A percentile compares a stretch with the other conserved stretches of the same genome.
phyloP scores from a whole-genome alignment of 2,113 vertebrate species.

The Petaurus breviceps region DNA sequence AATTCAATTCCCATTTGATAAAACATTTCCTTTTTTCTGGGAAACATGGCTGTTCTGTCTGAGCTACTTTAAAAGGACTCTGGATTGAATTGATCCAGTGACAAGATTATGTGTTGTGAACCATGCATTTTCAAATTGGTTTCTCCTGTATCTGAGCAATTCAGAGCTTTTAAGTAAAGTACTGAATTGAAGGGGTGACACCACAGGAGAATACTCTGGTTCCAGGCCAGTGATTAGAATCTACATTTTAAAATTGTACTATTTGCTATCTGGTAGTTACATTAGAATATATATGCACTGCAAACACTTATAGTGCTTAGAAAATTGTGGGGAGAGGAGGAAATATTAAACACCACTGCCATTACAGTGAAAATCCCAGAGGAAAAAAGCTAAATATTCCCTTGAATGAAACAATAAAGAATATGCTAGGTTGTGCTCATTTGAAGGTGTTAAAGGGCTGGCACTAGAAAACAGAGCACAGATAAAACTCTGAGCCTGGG shows the following conservation, averaged over 20 bases:
- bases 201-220: constrained; percentile 1
- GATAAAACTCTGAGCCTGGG: not conserved
- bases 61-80: not conserved
- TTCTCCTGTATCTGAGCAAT: not conserved
- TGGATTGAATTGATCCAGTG: not conserved
- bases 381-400: constrained; percentile 1
- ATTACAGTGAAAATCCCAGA: not conserved
- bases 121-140: not conserved
- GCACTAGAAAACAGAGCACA: not conserved
- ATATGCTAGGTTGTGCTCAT: not conserved
- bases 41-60: not conserved
- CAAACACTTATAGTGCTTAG: not conserved
- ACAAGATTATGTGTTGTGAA: not conserved
- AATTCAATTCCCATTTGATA: not conserved
- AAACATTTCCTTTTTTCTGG: constrained; percentile 5
- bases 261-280: not conserved
- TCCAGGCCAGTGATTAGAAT: not conserved
- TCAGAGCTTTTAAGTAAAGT: constrained; percentile 6
- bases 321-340: not conserved
- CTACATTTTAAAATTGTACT: not conserved
- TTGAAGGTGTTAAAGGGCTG: no score
- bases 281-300: not conserved
- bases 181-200: not conserved
- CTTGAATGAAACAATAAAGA: not conserved
- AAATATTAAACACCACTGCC: not conserved